These are phyloP conservation scores for Bos taurus DNA, from an alignment of 2,113 vertebrate species.

Conservation along the genomic window ARS-UCD2.0 NC_037357.1:134842501-134843000, in stretches of 20 bases:
- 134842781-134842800: background rate
- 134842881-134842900: background rate
- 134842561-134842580: background rate
- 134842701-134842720: background rate
- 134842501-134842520: background rate
- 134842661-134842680: background rate
- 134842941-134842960: background rate
- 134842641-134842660: background rate
- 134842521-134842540: background rate
- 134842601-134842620: background rate
- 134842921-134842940: background rate
- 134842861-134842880: background rate
- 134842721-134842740: rapidly evolving
- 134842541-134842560: background rate
- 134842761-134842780: rapidly evolving
- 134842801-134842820: background rate
- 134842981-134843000: background rate
- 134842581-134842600: background rate
- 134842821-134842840: background rate
- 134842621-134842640: background rate
- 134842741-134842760: background rate
- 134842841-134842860: background rate
- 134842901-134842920: background rate
- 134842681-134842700: rapidly evolving
- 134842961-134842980: background rate